Base-by-base conservation (phyloP, 1,140 invertebrate genomes). In the Parasteatoda tepidariorum region DNA sequence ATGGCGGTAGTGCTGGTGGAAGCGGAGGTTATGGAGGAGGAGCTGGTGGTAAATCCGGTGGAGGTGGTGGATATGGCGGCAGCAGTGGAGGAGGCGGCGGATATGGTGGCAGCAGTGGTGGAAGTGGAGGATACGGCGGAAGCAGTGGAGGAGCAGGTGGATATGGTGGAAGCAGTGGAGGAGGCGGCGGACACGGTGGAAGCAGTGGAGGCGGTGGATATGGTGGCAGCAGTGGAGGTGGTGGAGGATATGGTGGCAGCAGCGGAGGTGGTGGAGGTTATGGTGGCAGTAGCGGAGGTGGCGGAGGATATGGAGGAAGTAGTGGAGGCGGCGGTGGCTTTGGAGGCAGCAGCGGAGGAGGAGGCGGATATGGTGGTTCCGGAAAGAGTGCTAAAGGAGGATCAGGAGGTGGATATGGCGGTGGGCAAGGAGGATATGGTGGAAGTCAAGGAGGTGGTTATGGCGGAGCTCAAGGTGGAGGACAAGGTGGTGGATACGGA, bases 401-500 rank as follows among this genome's bases (percentile, higher is more conserved):
- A 6, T 41, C 62, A 38, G 55, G 24, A 0, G 61, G 34, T 57
- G 66, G 62, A 15, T 64, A 61, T n/a, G 15, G 33, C n/a, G 57
- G 76, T 24, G 34, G 74, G 0, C 34, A 54, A 7, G 68, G 68
- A n/a, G 68, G 71, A 7, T 55, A 57, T 34, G 15, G 59, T 22
- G 61, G 57, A 15, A 41, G 62, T 4, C 41, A 48, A 9, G 7
- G n/a, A 26, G 76, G 76, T 13, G 62, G 64, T 11, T 62, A 64
- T 33, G 41, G 66, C 26, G 59, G 61, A 15, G 76, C 62, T 2
- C 22, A 48, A 0, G 22, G 24, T 15, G 76, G 64, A 68, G 76
- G 78, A 15, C 66, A 67, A 41, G 59, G 71, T 38, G 78, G 78
- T 7, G 78, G 78, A 22, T 64, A 61, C 9, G 15, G 33, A 13